Conservation (phyloP, 2,113 vertebrate species). For the Forbesichthys agassizii region DNA sequence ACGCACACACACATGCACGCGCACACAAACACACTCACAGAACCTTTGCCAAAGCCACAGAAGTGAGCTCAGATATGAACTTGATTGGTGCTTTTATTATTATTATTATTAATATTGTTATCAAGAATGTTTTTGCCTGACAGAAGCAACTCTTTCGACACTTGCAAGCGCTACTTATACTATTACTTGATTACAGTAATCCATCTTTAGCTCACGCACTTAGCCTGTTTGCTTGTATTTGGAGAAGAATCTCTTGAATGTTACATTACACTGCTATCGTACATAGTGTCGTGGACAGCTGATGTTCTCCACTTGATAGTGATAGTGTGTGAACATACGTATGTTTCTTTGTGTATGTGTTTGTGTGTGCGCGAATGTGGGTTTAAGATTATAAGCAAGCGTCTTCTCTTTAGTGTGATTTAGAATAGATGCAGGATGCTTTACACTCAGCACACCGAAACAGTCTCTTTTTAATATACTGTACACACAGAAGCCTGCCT, state of each 20-base stretch:
- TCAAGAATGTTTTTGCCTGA: conserved; percentile 60
- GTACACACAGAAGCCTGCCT: conserved; percentile 69
- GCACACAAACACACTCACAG: conserved; percentile 24
- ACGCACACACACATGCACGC: conserved; percentile 43
- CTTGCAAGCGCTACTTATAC: conserved; percentile 35
- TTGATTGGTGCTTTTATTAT: conserved; percentile 52
- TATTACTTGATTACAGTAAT: conserved; percentile 19
- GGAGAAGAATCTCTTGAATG: conserved; percentile 56
- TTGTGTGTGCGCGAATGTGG: conserved; percentile 35
- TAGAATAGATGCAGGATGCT: conserved; percentile 65
- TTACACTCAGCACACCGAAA: conserved; percentile 67
- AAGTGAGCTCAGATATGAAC: conserved; percentile 19
- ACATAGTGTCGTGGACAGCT: conserved; percentile 64
- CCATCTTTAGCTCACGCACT: conserved; percentile 25
- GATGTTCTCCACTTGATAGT: conserved; percentile 61
- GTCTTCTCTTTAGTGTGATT: conserved; percentile 53
- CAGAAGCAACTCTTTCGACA: conserved; percentile 54
- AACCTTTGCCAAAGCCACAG: conserved; percentile 45
- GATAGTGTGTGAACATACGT: conserved; percentile 55
- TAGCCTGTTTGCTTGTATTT: conserved; percentile 42
- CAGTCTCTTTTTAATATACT: conserved; percentile 71
- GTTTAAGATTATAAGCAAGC: conserved; percentile 52
- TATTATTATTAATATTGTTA: conserved; percentile 19
- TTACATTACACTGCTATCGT: conserved; percentile 52
- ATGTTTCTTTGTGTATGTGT: conserved; percentile 11